phyloP scores from a whole-genome alignment of 2,888 invertebrate genomes.

The Nemapogon koenigi region DNA sequence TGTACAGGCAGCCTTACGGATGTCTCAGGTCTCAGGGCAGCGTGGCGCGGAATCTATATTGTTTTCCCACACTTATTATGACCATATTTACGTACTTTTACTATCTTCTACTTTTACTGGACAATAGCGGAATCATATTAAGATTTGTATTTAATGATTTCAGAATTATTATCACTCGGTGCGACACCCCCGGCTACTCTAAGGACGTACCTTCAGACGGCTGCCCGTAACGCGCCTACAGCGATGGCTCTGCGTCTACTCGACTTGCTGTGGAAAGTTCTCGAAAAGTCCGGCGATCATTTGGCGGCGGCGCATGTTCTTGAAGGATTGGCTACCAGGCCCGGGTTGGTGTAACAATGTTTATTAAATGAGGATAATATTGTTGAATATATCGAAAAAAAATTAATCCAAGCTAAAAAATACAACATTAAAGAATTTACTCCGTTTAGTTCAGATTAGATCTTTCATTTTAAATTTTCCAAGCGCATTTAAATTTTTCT shows the following conservation, averaged over 20 bases:
- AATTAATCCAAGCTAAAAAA: no score
- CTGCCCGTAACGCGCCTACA: constrained; percentile 62
- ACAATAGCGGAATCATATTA: no score
- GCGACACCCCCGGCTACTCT: constrained; percentile 73
- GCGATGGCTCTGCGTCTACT: constrained; percentile 68
- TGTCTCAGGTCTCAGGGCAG: no score
- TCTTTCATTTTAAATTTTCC: no score
- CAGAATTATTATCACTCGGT: constrained; percentile 70
- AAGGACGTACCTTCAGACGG: constrained; percentile 76
- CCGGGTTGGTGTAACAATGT: constrained; percentile 48
- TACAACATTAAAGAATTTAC: no score
- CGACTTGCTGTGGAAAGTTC: constrained; percentile 94
- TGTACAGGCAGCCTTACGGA: no score
- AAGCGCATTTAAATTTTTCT: no score
- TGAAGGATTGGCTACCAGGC: constrained; percentile 81
- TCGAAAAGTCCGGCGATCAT: constrained; percentile 91
- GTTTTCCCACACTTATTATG: no score
- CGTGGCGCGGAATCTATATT: no score
- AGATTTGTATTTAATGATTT: constrained; percentile 2
- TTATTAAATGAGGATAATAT: neutral
- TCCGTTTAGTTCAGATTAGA: no score
- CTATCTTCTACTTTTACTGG: no score
- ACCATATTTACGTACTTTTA: no score
- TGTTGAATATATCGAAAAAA: neutral
- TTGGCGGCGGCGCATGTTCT: constrained; percentile 91